Base-by-base conservation (phyloP, 1,140 invertebrate genomes). In the Agraylea sexmaculata region DNA sequence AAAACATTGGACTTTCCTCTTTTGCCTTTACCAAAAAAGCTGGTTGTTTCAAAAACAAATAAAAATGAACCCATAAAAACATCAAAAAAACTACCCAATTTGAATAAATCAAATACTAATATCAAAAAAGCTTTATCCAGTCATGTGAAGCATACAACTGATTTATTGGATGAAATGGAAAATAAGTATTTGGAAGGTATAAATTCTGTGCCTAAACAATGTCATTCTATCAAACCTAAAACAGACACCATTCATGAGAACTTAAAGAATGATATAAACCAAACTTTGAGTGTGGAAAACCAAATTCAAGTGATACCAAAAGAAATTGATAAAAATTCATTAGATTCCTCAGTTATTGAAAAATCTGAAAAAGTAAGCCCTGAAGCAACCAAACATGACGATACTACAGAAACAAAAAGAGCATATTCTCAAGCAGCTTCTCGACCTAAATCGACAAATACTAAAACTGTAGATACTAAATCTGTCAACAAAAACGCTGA, bases 381-480 rank as follows among this genome's bases (percentile, higher is more conserved):
- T 38, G 36, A 49, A 45, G 52, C 40, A 15, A 25, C 7, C 23
- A 63, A 56, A 50, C 59, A 58, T 46, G 63, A 66, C 16, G 68
- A 64, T 42, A 52, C 54, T 60, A 60, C 42, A 29, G 53, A 49
- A 38, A 42, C 52, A 29, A 56, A 59, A 46, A 59, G 64, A n/a
- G 63, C 65, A 16, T 68, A 67, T 50, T 63, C 61, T 16, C 58
- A 69, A 56, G 59, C 66, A 29, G 63, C 61, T 42, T 64, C 62
- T 25, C 69, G 66, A 57, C 61, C 68, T 3, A 71, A 71, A 58
- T 52, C 43, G 20, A 46, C 52, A 36, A 37, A 45, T 17, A 59
- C 60, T 54, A 33, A 50, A 5, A 58, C 61, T 55, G 37, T 52
- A 1, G 56, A 57, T 51, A n/a, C n/a, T n/a, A n/a, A n/a, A n/a